A percentile compares a stretch with the other conserved stretches of the same genome.
These are phyloP conservation scores for Ascidia mentula DNA, from an alignment of 23 tunicate genomes.

Conservation along the genomic window DNA sequence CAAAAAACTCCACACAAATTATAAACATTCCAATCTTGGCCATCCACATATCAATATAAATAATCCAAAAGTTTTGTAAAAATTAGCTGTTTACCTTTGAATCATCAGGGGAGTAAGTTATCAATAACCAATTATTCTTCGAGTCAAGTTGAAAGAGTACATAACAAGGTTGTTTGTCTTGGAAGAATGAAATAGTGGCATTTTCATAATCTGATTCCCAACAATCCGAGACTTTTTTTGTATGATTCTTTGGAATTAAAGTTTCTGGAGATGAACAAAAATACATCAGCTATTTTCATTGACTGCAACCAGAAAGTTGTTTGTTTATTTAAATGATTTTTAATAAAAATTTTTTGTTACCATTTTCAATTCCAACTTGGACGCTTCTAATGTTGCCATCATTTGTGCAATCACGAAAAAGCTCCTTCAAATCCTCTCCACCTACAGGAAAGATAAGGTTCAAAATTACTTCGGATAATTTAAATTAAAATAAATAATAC, in stretches of 20 bases:
- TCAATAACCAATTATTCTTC: conserved; percentile 64
- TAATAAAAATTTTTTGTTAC: background rate
- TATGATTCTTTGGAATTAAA: conserved; percentile 10
- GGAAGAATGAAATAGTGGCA: background rate
- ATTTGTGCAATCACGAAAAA: conserved; percentile 44
- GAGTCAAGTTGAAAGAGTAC: conserved; percentile 43
- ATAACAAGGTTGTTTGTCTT: conserved; percentile 70
- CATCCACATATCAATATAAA: too few species aligned
- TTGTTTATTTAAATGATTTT: too few species aligned
- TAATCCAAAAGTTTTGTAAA: background rate
- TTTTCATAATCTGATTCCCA: conserved; percentile 39
- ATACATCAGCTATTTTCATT: background rate
- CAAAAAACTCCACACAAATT: too few species aligned
- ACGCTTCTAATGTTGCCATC: conserved; percentile 35
- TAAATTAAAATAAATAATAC: too few species aligned
- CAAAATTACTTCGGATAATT: background rate
- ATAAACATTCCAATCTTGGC: too few species aligned
- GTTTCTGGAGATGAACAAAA: conserved; percentile 25
- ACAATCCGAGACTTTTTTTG: conserved; percentile 17
- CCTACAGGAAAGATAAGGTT: conserved; percentile 6
- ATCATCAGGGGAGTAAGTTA: conserved; percentile 79
- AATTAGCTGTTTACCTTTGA: conserved; percentile 37
- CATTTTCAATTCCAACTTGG: conserved; percentile 36
- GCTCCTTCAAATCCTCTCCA: conserved; percentile 38
- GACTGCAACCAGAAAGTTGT: background rate